Conservation (phyloP, 2,113 vertebrate species). For the Chiloscyllium plagiosum region DNA sequence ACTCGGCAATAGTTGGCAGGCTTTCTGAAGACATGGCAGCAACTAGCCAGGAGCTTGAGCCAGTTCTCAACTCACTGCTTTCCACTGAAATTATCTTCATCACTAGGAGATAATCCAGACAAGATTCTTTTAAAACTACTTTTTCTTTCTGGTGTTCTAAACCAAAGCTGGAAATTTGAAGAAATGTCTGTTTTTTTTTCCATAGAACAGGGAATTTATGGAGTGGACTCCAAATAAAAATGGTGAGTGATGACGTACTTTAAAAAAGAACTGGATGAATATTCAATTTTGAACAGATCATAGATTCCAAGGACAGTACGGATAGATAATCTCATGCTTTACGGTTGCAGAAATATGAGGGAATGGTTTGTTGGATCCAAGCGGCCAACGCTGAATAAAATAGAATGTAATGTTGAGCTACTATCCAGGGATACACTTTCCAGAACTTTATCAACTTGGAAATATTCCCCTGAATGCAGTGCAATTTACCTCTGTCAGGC, state of each 20-base stretch:
- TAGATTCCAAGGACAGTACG: not conserved
- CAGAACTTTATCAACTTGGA: not conserved
- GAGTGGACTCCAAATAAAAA: not conserved
- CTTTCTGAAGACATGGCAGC: not conserved
- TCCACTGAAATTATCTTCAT: not conserved
- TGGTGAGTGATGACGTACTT: not conserved
- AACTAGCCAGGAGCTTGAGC: too few relatives aligned
- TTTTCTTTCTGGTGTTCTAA: not conserved
- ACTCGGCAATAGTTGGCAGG: not conserved
- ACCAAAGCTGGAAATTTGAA: not conserved
- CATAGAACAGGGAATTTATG: not conserved
- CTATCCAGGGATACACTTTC: constrained; percentile 3
- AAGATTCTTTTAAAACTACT: not conserved
- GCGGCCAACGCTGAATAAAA: not conserved
- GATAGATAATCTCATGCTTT: not conserved
- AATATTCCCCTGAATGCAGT: not conserved
- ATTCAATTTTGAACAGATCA: not conserved
- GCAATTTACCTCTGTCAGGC: not conserved
- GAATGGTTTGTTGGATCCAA: not conserved
- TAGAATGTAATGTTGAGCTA: not conserved
- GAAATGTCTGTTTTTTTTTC: not conserved
- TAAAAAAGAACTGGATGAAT: not conserved
- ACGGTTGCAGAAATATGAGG: not conserved
- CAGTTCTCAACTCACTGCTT: not conserved
- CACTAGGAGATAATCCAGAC: not conserved